Percentiles rank a stretch among this genome's conserved stretches.
phyloP scores from a whole-genome alignment of 2,888 invertebrate species.

The Euplagia quadripunctaria region DNA sequence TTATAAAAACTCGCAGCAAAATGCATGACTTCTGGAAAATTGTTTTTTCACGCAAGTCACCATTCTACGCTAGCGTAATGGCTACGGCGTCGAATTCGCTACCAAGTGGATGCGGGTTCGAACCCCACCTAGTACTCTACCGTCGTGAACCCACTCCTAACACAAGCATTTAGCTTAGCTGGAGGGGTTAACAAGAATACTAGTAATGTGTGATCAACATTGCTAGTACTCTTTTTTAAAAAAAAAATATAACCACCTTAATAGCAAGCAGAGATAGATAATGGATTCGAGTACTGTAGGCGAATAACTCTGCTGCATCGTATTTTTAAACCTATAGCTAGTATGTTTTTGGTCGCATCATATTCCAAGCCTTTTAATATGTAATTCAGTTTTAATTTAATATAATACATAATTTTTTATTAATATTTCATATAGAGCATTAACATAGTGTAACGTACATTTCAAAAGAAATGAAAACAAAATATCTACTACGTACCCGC shows the following conservation, averaged over 20 bases:
- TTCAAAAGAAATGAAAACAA: slow-evolving; percentile 5
- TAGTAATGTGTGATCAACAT: too few relatives aligned
- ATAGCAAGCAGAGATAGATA: neutral
- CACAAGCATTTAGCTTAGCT: too few relatives aligned
- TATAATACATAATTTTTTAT: neutral
- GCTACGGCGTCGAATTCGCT: too few relatives aligned
- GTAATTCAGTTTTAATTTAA: neutral
- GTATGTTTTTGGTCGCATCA: neutral
- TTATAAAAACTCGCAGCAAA: too few relatives aligned
- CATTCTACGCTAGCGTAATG: too few relatives aligned
- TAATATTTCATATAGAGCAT: neutral
- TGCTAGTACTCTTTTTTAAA: too few relatives aligned
- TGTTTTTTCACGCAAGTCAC: too few relatives aligned
- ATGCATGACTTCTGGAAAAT: too few relatives aligned
- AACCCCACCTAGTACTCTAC: too few relatives aligned
- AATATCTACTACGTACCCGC: neutral
- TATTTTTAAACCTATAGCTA: neutral
- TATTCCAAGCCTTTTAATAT: neutral
- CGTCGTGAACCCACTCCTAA: too few relatives aligned
- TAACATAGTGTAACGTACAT: neutral
- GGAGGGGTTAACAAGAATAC: too few relatives aligned
- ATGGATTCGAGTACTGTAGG: neutral
- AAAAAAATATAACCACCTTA: neutral
- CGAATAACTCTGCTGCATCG: neutral
- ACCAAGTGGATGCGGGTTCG: too few relatives aligned